Conservation (phyloP, 2,113 vertebrate genomes). For the Pachycephala philippinensis region DNA sequence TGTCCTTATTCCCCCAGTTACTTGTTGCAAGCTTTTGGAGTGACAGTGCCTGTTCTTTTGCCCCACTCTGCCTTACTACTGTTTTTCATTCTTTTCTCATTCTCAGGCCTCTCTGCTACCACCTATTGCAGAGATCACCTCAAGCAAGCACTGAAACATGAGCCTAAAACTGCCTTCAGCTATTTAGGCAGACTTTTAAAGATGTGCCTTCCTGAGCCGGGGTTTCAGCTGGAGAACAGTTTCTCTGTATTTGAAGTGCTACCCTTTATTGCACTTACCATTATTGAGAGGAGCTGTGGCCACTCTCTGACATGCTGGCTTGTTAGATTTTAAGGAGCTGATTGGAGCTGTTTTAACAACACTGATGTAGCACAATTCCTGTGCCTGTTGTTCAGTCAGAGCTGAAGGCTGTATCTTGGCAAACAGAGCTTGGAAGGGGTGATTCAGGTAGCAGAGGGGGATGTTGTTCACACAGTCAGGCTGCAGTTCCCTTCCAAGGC, state of each 20-base stretch:
- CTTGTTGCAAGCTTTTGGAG: background rate
- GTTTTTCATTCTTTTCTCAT: background rate
- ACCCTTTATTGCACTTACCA: background rate
- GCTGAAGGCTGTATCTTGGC: background rate
- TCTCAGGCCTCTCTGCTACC: background rate
- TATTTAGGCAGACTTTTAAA: background rate
- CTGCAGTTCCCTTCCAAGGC: background rate
- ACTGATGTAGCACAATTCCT: background rate
- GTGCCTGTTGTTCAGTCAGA: background rate
- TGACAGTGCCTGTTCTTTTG: background rate
- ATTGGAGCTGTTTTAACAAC: background rate
- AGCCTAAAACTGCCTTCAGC: background rate
- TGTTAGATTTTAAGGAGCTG: background rate
- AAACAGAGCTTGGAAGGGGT: background rate
- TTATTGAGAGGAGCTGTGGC: background rate
- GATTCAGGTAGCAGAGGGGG: background rate
- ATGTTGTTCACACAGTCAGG: background rate
- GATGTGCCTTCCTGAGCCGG: background rate
- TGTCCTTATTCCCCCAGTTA: background rate
- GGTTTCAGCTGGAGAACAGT: background rate
- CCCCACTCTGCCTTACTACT: background rate
- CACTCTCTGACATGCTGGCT: background rate
- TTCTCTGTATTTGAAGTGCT: background rate
- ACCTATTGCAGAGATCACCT: background rate
- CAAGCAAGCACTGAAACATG: background rate